These are phyloP conservation scores for Eupristina koningsbergeri DNA, from an alignment of 1,140 invertebrate species.

Conservation along the genomic window DNA sequence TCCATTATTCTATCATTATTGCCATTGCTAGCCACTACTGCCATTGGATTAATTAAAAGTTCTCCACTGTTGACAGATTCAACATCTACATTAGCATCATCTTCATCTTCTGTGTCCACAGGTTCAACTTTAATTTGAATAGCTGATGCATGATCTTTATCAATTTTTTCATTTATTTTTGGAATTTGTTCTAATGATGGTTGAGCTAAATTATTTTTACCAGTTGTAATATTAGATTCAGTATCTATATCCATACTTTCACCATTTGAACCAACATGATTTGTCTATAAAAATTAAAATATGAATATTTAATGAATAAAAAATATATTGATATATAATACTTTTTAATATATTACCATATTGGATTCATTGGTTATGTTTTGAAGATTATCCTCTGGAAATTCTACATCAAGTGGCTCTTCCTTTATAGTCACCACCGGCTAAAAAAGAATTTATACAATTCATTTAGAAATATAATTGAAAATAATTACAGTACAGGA, in stretches of 20 bases:
- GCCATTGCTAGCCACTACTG: constrained; percentile 45
- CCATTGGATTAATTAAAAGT: constrained; percentile 64
- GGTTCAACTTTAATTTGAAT: constrained; percentile 58
- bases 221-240: background rate
- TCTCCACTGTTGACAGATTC: constrained; percentile 59
- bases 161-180: constrained; percentile 13
- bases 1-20: constrained; percentile 63
- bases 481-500: too few relatives aligned
- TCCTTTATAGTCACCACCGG: constrained; percentile 62
- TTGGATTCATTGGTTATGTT: constrained; percentile 52
- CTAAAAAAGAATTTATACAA: constrained; percentile 31
- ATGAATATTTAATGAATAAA: background rate
- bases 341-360: constrained; percentile 7
- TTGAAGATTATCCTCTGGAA: constrained; percentile 55
- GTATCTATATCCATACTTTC: background rate
- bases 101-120: constrained; percentile 57
- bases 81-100: constrained; percentile 58
- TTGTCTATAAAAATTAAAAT: constrained; percentile 30
- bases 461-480: too few relatives aligned
- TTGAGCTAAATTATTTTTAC: background rate
- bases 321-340: background rate
- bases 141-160: background rate
- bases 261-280: constrained; percentile 1
- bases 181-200: background rate
- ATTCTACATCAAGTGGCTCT: constrained; percentile 64